Evolutionary conservation across 2,113 vertebrate species (phyloP).

Genomic region (Accipiter virgatus): DNA sequence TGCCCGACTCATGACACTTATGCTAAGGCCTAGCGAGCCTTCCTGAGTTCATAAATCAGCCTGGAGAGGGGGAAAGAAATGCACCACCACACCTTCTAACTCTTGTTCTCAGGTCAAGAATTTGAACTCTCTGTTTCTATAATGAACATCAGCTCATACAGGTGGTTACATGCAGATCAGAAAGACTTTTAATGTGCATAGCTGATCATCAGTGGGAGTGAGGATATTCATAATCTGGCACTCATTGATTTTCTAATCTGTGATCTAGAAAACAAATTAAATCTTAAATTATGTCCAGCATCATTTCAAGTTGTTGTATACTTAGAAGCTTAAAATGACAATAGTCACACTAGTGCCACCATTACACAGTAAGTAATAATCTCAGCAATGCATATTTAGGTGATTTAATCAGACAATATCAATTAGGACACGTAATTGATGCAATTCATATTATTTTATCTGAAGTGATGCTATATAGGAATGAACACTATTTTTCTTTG

Average conservation of each 20-base stretch:
- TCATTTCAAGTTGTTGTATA: neutral
- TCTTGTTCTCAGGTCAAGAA: neutral
- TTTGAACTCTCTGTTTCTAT: neutral
- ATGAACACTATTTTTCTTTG: neutral
- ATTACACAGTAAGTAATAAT: neutral
- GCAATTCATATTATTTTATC: neutral
- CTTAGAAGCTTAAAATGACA: neutral
- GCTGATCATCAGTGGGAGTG: neutral
- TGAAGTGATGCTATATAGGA: neutral
- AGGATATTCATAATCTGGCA: neutral
- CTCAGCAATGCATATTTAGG: neutral
- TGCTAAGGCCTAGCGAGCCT: no score
- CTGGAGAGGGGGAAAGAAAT: no score
- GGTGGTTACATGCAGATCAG: neutral
- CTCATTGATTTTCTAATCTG: neutral
- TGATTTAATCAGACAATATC: neutral
- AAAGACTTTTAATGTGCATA: neutral
- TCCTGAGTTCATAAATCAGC: no score
- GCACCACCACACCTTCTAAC: neutral
- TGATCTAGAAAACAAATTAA: neutral
- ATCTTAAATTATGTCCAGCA: neutral
- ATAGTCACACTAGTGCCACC: neutral
- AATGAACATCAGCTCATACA: neutral
- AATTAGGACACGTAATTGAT: neutral
- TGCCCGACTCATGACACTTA: no score